Evolutionary conservation across 2,888 invertebrate genomes (phyloP).

Genomic region (Plusia festucae): DNA sequence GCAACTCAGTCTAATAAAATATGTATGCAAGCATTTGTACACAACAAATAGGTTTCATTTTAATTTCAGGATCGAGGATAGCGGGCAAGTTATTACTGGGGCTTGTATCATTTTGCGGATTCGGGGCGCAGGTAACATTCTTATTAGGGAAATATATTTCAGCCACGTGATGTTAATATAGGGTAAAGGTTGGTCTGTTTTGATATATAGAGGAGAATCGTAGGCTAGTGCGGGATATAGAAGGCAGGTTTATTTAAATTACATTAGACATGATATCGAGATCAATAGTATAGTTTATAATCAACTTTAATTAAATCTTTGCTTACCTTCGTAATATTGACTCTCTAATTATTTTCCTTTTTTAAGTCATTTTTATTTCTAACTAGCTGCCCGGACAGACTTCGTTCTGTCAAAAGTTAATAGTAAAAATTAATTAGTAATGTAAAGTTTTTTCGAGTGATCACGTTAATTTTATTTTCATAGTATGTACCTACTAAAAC

Average conservation of each 20-base stretch:
- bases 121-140: constrained; percentile 24
- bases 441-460: no score
- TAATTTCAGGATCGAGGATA: constrained; percentile 34
- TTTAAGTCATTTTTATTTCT: no score
- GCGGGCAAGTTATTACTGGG: constrained; percentile 29
- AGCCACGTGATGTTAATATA: constrained; percentile 9
- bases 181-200: constrained; percentile 5
- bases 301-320: no score
- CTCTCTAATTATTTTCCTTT: no score
- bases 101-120: constrained; percentile 27
- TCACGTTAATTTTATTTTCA: no score
- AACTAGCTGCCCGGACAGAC: no score
- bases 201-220: neutral
- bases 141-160: constrained; percentile 31
- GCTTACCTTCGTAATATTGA: no score
- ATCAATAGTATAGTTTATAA: no score
- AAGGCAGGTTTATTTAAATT: neutral
- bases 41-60: constrained; percentile 36
- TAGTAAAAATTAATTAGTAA: no score
- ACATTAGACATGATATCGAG: neutral
- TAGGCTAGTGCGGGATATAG: neutral
- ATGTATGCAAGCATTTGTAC: constrained; percentile 35
- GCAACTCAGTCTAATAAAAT: constrained; percentile 38
- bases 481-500: no score
- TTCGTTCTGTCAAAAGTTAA: no score